Evolutionary conservation across 2,888 invertebrate species (phyloP).

Genomic region (Cyclophora punctaria): DNA sequence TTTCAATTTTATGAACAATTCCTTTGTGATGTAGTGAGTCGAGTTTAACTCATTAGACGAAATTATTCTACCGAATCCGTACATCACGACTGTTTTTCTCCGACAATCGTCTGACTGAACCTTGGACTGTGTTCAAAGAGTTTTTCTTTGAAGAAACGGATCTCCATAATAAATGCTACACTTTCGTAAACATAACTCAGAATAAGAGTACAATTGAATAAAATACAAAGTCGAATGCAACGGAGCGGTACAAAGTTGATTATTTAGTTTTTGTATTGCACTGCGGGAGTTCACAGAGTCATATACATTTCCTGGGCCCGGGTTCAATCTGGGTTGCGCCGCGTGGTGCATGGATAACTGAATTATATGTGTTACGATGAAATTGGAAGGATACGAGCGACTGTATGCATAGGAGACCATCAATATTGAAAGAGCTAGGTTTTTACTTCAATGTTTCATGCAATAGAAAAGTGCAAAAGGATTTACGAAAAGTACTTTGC

Average conservation of each 20-base stretch:
- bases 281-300: slow-evolving; percentile 55
- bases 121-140: too few species aligned
- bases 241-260: slow-evolving; percentile 17
- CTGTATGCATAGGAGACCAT: slow-evolving; percentile 8
- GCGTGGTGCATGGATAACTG: slow-evolving; percentile 63
- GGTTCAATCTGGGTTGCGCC: slow-evolving; percentile 49
- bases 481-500: too few species aligned
- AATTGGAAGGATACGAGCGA: slow-evolving; percentile 33
- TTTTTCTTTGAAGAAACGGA: too few species aligned
- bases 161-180: neutral
- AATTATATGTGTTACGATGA: slow-evolving; percentile 54
- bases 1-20: too few species aligned
- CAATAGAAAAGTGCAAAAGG: too few species aligned
- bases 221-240: neutral
- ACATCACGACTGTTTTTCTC: too few species aligned
- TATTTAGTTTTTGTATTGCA: slow-evolving; percentile 45
- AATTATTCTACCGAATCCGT: too few species aligned
- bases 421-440: neutral
- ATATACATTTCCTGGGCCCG: slow-evolving; percentile 46
- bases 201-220: slow-evolving; percentile 10
- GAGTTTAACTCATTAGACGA: too few species aligned
- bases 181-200: neutral
- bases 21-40: too few species aligned
- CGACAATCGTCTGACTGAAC: too few species aligned
- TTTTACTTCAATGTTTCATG: too few species aligned